Percentiles rank a stretch among this genome's conserved stretches.
These are phyloP conservation scores for Symphodus melops DNA, from an alignment of 2,113 vertebrate species.

Conservation along the genomic window DNA sequence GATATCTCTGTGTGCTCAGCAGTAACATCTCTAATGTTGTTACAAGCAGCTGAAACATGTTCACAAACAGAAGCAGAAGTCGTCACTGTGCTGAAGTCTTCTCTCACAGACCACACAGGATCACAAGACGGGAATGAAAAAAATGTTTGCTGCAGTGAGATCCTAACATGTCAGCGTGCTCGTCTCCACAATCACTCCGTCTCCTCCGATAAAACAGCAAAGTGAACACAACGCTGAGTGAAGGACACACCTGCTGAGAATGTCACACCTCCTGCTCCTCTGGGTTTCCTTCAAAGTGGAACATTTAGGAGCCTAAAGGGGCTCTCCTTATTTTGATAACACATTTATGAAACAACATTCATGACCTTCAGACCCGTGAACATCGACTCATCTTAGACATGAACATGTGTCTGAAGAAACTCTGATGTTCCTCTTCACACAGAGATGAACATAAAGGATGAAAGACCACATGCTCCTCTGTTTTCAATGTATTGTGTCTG, in stretches of 20 bases:
- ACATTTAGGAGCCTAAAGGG: conserved; percentile 36
- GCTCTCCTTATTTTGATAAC: conserved; percentile 47
- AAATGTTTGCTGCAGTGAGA: conserved; percentile 7
- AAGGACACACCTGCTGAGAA: conserved; percentile 61
- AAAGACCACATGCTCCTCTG: no score
- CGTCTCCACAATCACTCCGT: conserved; percentile 28
- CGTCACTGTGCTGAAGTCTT: neutral
- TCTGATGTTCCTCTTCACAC: conserved; percentile 36
- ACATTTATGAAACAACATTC: conserved; percentile 55
- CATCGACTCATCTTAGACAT: conserved; percentile 21
- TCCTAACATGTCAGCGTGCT: conserved; percentile 35
- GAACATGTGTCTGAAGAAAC: conserved; percentile 21
- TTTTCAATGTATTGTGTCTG: neutral
- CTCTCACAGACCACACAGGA: neutral
- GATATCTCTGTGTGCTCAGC: no score
- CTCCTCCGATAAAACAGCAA: conserved; percentile 38
- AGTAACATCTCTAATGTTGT: no score
- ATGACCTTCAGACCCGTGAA: conserved; percentile 34
- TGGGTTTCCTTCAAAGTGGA: conserved; percentile 38
- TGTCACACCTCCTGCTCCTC: conserved; percentile 15
- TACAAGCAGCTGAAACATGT: no score
- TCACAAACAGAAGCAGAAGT: no score
- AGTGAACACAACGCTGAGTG: conserved; percentile 40
- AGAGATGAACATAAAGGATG: conserved; percentile 4
- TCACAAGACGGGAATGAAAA: conserved; percentile 6